phyloP scores from a whole-genome alignment of 2,888 invertebrate genomes.

The Caenorhabditis plicata region DNA sequence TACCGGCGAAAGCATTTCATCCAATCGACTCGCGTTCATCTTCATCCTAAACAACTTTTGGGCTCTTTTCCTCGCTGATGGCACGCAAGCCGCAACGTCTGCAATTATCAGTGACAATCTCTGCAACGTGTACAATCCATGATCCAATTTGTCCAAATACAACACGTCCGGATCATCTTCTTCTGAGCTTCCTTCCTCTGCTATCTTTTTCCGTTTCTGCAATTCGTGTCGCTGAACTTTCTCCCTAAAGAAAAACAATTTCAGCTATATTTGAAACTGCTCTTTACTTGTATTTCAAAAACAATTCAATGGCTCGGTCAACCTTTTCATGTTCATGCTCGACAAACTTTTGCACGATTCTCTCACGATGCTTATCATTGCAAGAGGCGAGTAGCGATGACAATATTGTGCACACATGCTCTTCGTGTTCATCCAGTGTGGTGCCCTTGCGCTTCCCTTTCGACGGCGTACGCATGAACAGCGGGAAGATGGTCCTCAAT shows the following conservation, averaged over 20 bases:
- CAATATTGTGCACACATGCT: constrained; percentile 80
- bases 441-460: constrained; percentile 73
- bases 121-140: constrained; percentile 89
- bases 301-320: constrained; percentile 89
- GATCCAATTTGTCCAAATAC: constrained; percentile 79
- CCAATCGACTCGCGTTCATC: constrained; percentile 45
- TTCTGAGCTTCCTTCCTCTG: constrained; percentile 28
- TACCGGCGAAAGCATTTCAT: constrained; percentile 46
- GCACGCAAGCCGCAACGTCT: constrained; percentile 69
- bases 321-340: constrained; percentile 98
- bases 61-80: constrained; percentile 35
- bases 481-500: constrained; percentile 89
- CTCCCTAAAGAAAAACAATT: constrained; percentile 36
- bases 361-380: constrained; percentile 83
- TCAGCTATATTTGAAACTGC: background rate
- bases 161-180: constrained; percentile 32
- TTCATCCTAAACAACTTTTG: constrained; percentile 59
- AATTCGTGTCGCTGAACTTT: constrained; percentile 39
- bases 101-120: constrained; percentile 80
- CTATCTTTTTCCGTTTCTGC: constrained; percentile 15
- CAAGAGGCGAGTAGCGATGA: constrained; percentile 90
- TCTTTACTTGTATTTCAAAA: constrained; percentile 78
- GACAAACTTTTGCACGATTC: constrained; percentile 89
- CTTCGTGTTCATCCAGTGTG: constrained; percentile 70
- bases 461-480: constrained; percentile 98